Evolutionary conservation across 2,797 vertebrate genomes (phyloP), one percentile per base, ranked within the genome.

Genomic region (Gouania willdenowi): DNA sequence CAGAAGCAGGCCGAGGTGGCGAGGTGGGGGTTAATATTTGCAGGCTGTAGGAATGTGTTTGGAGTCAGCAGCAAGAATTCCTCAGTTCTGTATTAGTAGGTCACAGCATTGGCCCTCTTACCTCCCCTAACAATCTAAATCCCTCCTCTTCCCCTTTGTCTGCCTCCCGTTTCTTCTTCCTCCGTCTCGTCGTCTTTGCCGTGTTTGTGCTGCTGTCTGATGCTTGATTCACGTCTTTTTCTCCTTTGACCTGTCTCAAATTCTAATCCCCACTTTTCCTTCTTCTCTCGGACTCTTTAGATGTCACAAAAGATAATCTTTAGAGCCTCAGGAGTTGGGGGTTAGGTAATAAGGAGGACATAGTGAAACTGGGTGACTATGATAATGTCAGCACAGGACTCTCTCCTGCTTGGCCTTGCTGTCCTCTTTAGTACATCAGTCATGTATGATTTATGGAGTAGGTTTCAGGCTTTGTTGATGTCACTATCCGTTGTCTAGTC

Each of bases 11-110:
- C 52, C 16, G 63, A 62, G 63, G 65, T 61, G 76, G 83, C 44
- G 38, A 67, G 53, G 69, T 80, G 76, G 71, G 87, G 83, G 84
- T 89, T 88, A 87, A 88, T 77, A 76, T 84, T 78, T 86, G 71
- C 82, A 79, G 80, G 79, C 75, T 62, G 60, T 55, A 79, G 83
- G 84, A 89, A 88, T 88, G 85, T 77, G 83, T 88, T 87, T 79
- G 68, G 69, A 87, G 81, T 88, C 75, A 78, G 81, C 78, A 81
- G 66, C 61, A 69, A 88, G 80, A 85, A 89, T 87, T 89, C 86
- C 84, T 86, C 79, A 79, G 73, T 80, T 75, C 60, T 78, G 70
- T 81, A 81, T 87, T 87, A 83, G 83, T 87, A 84, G 83, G 81
- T 86, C 84, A 82, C 68, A 57, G 66, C 41, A 18, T 76, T 81